Conservation (phyloP, 2,113 vertebrate species). For the Haemorhous mexicanus region DNA sequence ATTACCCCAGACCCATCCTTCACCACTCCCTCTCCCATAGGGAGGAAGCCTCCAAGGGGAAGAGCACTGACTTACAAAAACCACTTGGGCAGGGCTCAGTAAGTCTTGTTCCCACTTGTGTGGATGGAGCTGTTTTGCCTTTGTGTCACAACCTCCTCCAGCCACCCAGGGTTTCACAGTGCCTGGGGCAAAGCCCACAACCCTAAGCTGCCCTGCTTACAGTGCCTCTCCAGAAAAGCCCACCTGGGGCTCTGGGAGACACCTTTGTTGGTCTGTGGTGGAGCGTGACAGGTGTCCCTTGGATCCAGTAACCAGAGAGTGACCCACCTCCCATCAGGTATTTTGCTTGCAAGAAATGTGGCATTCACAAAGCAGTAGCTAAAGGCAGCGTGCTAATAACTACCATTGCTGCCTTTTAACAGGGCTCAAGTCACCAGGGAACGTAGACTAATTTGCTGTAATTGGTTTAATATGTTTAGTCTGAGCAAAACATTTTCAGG, state of each 20-base stretch:
- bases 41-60: not conserved
- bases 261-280: too few relatives aligned
- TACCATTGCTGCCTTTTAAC: not conserved
- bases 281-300: not conserved
- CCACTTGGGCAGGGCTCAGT: not conserved
- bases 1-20: not conserved
- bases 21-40: rapidly evolving
- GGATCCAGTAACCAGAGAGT: not conserved
- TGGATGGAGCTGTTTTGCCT: not conserved
- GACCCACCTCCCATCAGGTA: not conserved
- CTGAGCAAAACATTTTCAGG: constrained; percentile 30
- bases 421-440: not conserved
- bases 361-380: not conserved
- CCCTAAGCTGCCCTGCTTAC: not conserved
- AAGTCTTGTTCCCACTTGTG: not conserved
- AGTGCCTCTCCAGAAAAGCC: not conserved
- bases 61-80: not conserved
- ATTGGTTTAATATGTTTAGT: constrained; percentile 64
- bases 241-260: not conserved
- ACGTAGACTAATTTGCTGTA: constrained; percentile 29
- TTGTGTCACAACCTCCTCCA: not conserved
- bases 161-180: rapidly evolving
- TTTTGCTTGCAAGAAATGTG: not conserved
- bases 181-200: not conserved
- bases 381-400: not conserved